Percentiles rank a stretch among this genome's conserved stretches.
phyloP scores from a whole-genome alignment of 2,797 vertebrate genomes.

The Lagorchestes hirsutus region DNA sequence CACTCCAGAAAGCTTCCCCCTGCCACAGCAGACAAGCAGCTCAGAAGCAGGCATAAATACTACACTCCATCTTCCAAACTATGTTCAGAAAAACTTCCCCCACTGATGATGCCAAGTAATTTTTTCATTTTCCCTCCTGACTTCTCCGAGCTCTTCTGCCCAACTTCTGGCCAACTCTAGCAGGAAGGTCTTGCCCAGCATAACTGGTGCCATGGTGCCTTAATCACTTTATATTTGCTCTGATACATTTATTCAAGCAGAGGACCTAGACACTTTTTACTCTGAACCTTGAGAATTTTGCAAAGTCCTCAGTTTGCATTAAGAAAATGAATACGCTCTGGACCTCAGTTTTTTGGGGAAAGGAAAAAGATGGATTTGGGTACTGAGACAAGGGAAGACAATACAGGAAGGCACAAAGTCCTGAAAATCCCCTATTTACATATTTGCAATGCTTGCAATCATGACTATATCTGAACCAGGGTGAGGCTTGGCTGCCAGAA shows the following conservation, averaged over 20 bases:
- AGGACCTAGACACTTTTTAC: slow-evolving; percentile 36
- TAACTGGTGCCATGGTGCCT: slow-evolving; percentile 14
- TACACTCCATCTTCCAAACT: slow-evolving; percentile 33
- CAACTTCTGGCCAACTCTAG: slow-evolving; percentile 48
- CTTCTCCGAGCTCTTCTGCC: slow-evolving; percentile 44
- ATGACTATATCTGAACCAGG: neutral
- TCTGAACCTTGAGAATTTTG: slow-evolving; percentile 42
- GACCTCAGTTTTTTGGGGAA: neutral
- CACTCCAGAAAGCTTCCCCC: slow-evolving; percentile 37
- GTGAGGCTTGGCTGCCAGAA: neutral
- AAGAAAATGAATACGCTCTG: slow-evolving; percentile 19
- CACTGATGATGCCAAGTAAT: slow-evolving; percentile 39
- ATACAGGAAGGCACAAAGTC: neutral
- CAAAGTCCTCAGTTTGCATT: slow-evolving; percentile 37
- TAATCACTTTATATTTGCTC: slow-evolving; percentile 52
- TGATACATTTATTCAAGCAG: slow-evolving; percentile 57
- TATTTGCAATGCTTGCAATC: neutral
- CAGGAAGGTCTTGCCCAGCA: slow-evolving; percentile 16
- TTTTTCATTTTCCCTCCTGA: slow-evolving; percentile 40
- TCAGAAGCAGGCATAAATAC: slow-evolving; percentile 26
- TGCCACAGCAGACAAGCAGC: slow-evolving; percentile 38
- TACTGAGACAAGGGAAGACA: neutral
- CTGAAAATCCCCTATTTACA: neutral
- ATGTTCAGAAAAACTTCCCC: slow-evolving; percentile 27
- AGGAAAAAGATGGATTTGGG: neutral